These are phyloP conservation scores for Drosophila sucinea DNA, from an alignment of 1,140 invertebrate species.

Conservation along the genomic window DNA sequence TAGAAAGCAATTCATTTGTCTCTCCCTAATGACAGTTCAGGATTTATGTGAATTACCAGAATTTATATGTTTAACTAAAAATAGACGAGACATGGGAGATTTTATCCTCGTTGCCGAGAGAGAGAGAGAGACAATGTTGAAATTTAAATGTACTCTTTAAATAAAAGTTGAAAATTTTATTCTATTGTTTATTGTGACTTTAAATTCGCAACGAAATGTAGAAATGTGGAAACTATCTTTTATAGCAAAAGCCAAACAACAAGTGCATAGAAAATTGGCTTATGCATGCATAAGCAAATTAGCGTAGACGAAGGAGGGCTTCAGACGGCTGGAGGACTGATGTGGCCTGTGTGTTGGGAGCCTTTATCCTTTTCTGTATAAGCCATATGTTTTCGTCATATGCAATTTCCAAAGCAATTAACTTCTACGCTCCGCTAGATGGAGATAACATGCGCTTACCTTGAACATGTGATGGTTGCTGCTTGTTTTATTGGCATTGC, in stretches of 20 bases:
- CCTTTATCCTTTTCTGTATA: slow-evolving; percentile 50
- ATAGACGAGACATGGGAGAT: no score
- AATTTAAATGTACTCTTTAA: no score
- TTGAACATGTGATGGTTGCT: not conserved
- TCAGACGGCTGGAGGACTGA: not conserved
- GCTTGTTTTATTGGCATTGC: no score
- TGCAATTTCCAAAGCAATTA: slow-evolving; percentile 80
- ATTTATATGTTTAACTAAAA: no score
- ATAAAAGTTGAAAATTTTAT: slow-evolving; percentile 33
- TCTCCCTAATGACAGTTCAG: no score
- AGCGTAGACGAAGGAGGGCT: slow-evolving; percentile 27
- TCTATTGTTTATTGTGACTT: no score
- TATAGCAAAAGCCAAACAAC: not conserved
- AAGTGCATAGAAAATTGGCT: slow-evolving; percentile 43
- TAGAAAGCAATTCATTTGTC: no score
- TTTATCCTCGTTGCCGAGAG: not conserved
- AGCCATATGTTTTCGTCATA: slow-evolving; percentile 57
- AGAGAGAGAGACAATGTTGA: no score
- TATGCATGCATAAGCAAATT: slow-evolving; percentile 53
- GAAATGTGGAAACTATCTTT: no score
- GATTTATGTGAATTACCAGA: no score
- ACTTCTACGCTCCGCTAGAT: slow-evolving; percentile 49
- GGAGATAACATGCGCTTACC: slow-evolving; percentile 55
- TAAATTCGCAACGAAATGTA: no score
- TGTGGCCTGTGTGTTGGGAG: slow-evolving; percentile 11